phyloP scores from a whole-genome alignment of 2,113 vertebrate species.

The Hippocampus comes region DNA sequence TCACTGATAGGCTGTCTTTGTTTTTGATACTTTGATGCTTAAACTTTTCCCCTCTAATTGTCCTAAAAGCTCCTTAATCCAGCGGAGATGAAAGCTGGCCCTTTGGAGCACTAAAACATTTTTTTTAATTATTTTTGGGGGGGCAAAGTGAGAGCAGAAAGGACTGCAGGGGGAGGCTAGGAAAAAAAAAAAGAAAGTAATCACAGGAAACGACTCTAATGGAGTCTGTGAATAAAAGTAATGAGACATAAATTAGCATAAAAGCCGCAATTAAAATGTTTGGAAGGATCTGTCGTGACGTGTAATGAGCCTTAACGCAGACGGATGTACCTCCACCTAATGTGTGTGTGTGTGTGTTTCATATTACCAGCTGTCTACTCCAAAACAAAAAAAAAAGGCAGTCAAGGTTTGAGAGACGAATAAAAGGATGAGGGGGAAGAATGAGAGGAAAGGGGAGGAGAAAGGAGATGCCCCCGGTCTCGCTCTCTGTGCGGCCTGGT shows the following conservation, averaged over 20 bases:
- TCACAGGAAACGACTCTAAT: background rate
- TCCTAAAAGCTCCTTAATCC: constrained; percentile 2
- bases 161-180: background rate
- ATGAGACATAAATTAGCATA: constrained; percentile 3
- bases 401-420: no score
- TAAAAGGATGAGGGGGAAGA: background rate
- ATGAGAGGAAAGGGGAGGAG: background rate
- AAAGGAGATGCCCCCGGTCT: background rate
- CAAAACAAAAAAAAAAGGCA: background rate
- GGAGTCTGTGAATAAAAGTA: constrained; percentile 6
- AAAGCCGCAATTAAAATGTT: constrained; percentile 8
- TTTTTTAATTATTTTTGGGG: background rate
- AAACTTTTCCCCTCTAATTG: background rate
- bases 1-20: background rate
- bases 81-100: background rate
- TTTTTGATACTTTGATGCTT: background rate
- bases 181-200: background rate
- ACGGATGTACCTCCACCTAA: background rate
- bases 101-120: background rate
- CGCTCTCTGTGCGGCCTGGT: no score
- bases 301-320: background rate
- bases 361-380: background rate
- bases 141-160: background rate
- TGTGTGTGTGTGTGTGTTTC: background rate
- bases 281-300: background rate